These are phyloP conservation scores for Perithous albicinctus DNA, from an alignment of 2,888 invertebrate species.

Conservation along the genomic window DNA sequence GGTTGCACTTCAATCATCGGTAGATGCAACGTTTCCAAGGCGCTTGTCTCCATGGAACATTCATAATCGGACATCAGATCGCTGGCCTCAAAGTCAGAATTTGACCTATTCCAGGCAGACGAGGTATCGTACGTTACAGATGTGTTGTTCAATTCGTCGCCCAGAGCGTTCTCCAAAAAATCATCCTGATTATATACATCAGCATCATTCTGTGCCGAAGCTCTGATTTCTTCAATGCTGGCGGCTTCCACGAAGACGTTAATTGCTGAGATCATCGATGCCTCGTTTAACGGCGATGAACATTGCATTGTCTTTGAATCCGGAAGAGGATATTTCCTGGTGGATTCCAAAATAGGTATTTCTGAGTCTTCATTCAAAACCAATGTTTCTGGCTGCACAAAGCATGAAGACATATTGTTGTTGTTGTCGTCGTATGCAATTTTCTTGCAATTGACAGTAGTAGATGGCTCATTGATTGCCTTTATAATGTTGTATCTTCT, in stretches of 20 bases:
- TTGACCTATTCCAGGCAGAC: not conserved
- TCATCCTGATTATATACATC: not conserved
- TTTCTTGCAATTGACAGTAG: not conserved
- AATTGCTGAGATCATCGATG: not conserved
- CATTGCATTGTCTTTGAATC: not conserved
- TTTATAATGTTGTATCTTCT: not conserved
- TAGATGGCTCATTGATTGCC: not conserved
- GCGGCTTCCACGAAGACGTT: not conserved
- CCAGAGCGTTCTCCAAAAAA: not conserved
- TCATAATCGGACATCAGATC: not conserved
- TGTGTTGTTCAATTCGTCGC: constrained; percentile 27
- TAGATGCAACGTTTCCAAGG: not conserved
- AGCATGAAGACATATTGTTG: not conserved
- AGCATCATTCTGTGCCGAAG: not conserved
- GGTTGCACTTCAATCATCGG: not conserved
- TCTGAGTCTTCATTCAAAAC: not conserved
- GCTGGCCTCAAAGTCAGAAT: not conserved
- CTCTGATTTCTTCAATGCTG: not conserved
- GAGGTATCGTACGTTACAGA: not conserved
- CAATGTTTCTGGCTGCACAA: not conserved
- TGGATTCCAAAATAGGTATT: not conserved
- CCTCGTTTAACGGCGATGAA: not conserved
- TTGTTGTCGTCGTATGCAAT: not conserved
- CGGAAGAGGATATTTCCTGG: not conserved
- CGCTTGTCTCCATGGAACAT: not conserved